Evolutionary conservation across 37 sponge, comb jelly and placozoan species (phyloP), one percentile per base, ranked within the genome.

Genomic region (Mnemiopsis leidyi): DNA sequence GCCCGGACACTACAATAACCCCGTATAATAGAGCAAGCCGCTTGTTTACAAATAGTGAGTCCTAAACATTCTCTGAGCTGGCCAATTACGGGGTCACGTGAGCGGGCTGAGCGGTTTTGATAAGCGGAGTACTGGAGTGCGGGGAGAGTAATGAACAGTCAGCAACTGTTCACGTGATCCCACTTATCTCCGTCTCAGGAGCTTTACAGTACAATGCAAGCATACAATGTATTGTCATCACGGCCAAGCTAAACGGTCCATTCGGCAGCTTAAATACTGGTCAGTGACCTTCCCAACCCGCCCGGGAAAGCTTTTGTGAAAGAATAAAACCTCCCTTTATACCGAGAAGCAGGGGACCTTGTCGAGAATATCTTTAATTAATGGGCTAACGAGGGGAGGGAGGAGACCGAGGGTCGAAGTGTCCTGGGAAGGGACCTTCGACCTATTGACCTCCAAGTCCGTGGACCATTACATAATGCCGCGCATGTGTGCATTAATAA

Each of bases 191-290:
- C 35, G 20, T 34, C 26, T 16, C 35, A 32, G 32, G 35, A 77
- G 32, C 79, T 31, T 77, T 77, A 77, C 79, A 77, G 79, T 77
- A 77, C 79, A 77, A 77, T 31, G 79, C 79, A 77, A 77, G 79
- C 26, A 34, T 77, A 77, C 32, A 77, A 77, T 77, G 79, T 77
- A 26, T 48, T 48, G 61, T 48, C 61, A 48, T 48, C 61, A 48
- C 61, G 61, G 61, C 61, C 61, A 48, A 48, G 61, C 61, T 48
- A 48, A 48, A 48, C 61, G 61, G 61, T 48, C 61, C 61, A 48
- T 48, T 48, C 61, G 61, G 61, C 61, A 48, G 61, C 61, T 48
- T 48, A 48, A 48, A 48, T 48, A 48, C 61, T 48, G 61, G 9
- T 48, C 61, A 48, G 9, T 48, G 61, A 13, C 61, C 61, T 48